These are phyloP conservation scores for Melipona quadrifasciata DNA, from an alignment of 1,140 invertebrate genomes.

Conservation along the genomic window DNA sequence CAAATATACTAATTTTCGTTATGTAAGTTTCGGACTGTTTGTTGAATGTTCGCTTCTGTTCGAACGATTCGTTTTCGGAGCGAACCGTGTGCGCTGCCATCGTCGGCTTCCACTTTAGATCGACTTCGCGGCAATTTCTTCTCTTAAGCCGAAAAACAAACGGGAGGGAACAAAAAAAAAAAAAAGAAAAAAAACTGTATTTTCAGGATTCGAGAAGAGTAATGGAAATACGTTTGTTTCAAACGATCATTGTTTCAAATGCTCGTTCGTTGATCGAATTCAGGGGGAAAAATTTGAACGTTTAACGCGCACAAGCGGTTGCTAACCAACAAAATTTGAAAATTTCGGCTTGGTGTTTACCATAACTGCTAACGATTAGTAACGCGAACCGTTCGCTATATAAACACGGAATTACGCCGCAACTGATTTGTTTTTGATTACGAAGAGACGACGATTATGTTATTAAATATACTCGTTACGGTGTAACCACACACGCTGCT, in stretches of 20 bases:
- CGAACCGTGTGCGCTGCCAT: neutral
- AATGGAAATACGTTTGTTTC: neutral
- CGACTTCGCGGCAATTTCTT: neutral
- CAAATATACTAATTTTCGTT: slow-evolving; percentile 17
- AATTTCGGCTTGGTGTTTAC: neutral
- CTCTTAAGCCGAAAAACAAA: neutral
- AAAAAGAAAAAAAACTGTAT: neutral
- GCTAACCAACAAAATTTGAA: neutral
- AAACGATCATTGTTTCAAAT: too few species aligned
- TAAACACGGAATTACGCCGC: slow-evolving; percentile 1
- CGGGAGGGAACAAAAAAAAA: neutral
- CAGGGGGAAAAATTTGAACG: neutral
- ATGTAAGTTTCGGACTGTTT: slow-evolving; percentile 38
- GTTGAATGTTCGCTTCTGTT: slow-evolving; percentile 5
- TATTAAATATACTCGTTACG: slow-evolving; percentile 6
- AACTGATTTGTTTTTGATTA: neutral
- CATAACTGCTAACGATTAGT: neutral
- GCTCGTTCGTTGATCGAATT: neutral
- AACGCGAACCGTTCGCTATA: neutral
- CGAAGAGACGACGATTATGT: neutral
- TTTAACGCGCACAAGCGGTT: neutral
- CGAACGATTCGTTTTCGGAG: neutral
- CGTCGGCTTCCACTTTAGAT: neutral
- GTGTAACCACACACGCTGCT: too few species aligned
- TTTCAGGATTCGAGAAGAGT: neutral